phyloP scores from a whole-genome alignment of 2,797 vertebrate genomes.

The Leucoraja ocellata region DNA sequence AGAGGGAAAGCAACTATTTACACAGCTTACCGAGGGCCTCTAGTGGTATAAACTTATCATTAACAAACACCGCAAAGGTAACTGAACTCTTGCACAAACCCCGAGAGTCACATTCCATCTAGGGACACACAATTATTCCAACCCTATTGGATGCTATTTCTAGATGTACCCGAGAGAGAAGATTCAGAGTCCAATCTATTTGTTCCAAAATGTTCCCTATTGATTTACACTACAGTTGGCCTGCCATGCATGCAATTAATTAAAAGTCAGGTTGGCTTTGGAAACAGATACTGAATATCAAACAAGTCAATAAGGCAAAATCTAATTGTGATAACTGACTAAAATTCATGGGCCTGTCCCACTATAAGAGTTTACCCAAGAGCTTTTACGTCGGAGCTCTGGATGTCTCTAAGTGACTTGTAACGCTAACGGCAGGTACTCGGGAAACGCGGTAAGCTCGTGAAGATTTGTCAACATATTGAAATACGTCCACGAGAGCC shows the following conservation, averaged over 20 bases:
- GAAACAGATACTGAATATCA: background rate
- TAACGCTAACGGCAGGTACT: too few species aligned
- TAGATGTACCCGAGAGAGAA: background rate
- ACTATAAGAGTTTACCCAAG: too few species aligned
- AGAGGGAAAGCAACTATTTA: background rate
- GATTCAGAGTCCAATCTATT: background rate
- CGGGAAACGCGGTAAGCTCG: too few species aligned
- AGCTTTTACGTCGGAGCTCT: too few species aligned
- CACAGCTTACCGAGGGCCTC: constrained; percentile 25
- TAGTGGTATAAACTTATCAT: background rate
- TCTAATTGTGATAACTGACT: background rate
- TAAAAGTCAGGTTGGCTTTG: background rate
- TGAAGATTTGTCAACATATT: too few species aligned
- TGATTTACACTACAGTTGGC: background rate
- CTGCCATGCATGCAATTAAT: background rate
- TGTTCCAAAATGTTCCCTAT: background rate
- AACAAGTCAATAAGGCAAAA: background rate
- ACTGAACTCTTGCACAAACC: background rate
- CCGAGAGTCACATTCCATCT: background rate
- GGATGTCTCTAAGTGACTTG: too few species aligned
- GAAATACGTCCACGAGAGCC: too few species aligned
- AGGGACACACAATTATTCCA: background rate
- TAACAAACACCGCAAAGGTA: background rate
- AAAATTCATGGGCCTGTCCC: too few species aligned
- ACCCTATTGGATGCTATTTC: background rate